A percentile compares a stretch with the other conserved stretches of the same genome.
Evolutionary conservation across 53 echinoderm and acorn worm genomes (phyloP).

Genomic region (Actinopyga echinites): DNA sequence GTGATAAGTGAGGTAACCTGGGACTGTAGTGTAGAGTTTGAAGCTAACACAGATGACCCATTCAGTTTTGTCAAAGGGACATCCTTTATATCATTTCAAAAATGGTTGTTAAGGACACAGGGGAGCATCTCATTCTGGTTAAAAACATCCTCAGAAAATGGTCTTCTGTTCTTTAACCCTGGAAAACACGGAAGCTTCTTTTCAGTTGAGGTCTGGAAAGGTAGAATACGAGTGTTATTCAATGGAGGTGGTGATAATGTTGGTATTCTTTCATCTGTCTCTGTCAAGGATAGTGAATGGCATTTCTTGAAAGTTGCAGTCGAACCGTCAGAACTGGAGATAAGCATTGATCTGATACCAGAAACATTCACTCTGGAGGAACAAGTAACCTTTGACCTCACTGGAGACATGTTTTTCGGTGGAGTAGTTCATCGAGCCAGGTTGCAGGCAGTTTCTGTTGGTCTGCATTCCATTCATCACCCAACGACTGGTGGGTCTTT

Average conservation of each 20-base stretch:
- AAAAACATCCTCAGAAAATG: conserved; percentile 68
- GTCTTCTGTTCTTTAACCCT: conserved; percentile 80
- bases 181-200: conserved; percentile 59
- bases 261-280: conserved; percentile 61
- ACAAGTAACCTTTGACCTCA: conserved; percentile 48
- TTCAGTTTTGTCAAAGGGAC: conserved; percentile 90
- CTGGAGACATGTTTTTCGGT: conserved; percentile 77
- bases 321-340: conserved; percentile 50
- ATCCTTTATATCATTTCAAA: conserved; percentile 76
- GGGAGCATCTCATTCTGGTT: conserved; percentile 95
- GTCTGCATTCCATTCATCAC: conserved; percentile 75
- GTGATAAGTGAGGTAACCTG: conserved; percentile 72
- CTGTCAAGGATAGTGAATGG: conserved; percentile 73
- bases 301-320: conserved; percentile 84
- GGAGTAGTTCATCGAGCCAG: conserved; percentile 88
- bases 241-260: conserved; percentile 42
- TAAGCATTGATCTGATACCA: conserved; percentile 80
- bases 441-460: conserved; percentile 63
- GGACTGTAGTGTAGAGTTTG: conserved; percentile 88
- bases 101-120: conserved; percentile 71
- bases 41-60: conserved; percentile 78
- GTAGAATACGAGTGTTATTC: conserved; percentile 76
- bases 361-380: conserved; percentile 63
- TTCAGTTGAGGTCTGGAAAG: conserved; percentile 74
- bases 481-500: conserved; percentile 83